phyloP scores from a whole-genome alignment of 2,888 invertebrate species.

The Malachius bipustulatus region DNA sequence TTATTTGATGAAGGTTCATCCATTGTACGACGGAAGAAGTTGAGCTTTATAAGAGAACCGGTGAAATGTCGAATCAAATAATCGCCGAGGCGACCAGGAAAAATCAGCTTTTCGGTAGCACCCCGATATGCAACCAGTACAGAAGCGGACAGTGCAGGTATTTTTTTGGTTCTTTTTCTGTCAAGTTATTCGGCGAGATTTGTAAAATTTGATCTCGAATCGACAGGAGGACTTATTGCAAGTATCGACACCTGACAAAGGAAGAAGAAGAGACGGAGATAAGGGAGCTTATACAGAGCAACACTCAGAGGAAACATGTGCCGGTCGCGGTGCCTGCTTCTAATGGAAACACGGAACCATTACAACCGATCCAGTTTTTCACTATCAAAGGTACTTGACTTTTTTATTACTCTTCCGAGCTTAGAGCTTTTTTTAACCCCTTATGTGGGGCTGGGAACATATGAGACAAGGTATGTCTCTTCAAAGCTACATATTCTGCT shows the following conservation, averaged over 20 bases:
- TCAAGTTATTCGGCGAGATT: too few relatives aligned
- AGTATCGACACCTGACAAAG: constrained; percentile 34
- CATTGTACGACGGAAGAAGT: constrained; percentile 70
- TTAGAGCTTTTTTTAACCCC: too few relatives aligned
- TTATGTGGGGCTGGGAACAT: too few relatives aligned
- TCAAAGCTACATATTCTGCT: too few relatives aligned
- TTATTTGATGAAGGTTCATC: constrained; percentile 44
- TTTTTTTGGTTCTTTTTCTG: constrained; percentile 13
- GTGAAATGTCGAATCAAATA: constrained; percentile 53
- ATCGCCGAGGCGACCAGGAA: constrained; percentile 36
- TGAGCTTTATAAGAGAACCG: constrained; percentile 58
- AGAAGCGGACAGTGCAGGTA: constrained; percentile 40
- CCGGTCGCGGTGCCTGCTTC: constrained; percentile 16
- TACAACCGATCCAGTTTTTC: too few relatives aligned
- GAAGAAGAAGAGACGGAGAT: constrained; percentile 36
- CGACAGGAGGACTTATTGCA: constrained; percentile 29
- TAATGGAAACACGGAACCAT: too few relatives aligned
- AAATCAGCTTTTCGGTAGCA: constrained; percentile 34
- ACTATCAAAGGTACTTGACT: too few relatives aligned
- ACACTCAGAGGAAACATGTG: constrained; percentile 21
- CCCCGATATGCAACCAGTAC: constrained; percentile 41
- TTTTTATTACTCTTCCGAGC: too few relatives aligned
- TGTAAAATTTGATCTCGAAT: not conserved
- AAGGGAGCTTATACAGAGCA: constrained; percentile 30
- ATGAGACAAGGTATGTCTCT: too few relatives aligned